Percentiles rank a stretch among this genome's conserved stretches.
Conservation (phyloP, 1,140 invertebrate genomes). For the honey bee (Apis mellifera) region Amel_HAv3.1 CM009933.2:13011501-13012000, state of each 20-base stretch:
- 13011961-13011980: constrained; percentile 79
- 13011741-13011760: neutral
- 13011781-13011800: no score
- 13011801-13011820: no score
- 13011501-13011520: no score
- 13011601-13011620: no score
- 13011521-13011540: no score
- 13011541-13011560: no score
- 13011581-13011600: no score
- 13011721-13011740: neutral
- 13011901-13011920: constrained; percentile 26
- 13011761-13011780: no score
- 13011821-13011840: neutral
- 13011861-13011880: constrained; percentile 3
- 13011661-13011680: neutral
- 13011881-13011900: constrained; percentile 45
- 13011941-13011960: constrained; percentile 76
- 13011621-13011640: no score
- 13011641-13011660: neutral
- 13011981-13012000: constrained; percentile 80
- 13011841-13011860: constrained; percentile 31
- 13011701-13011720: constrained; percentile 23
- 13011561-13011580: no score
- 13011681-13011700: constrained; percentile 15
- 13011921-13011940: constrained; percentile 62